Percentiles rank a stretch among this genome's conserved stretches.
Conservation (phyloP, 2,888 invertebrate genomes). For the Aspidiotus rigidus region DNA sequence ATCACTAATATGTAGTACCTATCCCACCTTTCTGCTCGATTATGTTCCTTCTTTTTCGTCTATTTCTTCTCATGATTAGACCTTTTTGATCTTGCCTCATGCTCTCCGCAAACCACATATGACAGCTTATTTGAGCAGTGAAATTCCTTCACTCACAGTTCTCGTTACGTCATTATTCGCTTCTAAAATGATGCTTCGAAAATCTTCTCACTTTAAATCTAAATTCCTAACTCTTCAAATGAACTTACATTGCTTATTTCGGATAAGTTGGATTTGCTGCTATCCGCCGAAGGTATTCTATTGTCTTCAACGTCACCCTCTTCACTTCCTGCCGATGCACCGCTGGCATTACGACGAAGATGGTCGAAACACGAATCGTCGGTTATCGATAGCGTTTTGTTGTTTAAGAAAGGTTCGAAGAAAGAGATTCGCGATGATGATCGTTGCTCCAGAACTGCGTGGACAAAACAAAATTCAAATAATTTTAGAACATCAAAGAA, state of each 20-base stretch:
- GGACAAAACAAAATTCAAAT: constrained; percentile 33
- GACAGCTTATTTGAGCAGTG: too few species aligned
- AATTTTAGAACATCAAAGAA: too few species aligned
- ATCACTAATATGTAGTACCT: too few species aligned
- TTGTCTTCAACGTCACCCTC: constrained; percentile 68
- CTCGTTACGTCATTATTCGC: too few species aligned
- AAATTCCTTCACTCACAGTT: too few species aligned
- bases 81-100: too few species aligned
- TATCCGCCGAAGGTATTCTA: constrained; percentile 63
- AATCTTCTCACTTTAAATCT: neutral
- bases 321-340: constrained; percentile 57
- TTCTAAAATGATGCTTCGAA: neutral
- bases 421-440: constrained; percentile 87
- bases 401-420: constrained; percentile 71
- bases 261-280: constrained; percentile 75
- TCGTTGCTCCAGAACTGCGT: constrained; percentile 67
- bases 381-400: constrained; percentile 41
- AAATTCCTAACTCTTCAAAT: neutral
- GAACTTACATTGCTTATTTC: constrained; percentile 62
- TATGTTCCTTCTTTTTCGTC: too few species aligned
- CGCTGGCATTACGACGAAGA: constrained; percentile 40
- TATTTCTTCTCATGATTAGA: too few species aligned
- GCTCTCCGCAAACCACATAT: too few species aligned
- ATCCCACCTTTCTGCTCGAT: too few species aligned
- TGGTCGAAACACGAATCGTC: constrained; percentile 47